These are phyloP conservation scores for Cyclura pinguis DNA, from an alignment of 2,797 vertebrate species.

Conservation along the genomic window DNA sequence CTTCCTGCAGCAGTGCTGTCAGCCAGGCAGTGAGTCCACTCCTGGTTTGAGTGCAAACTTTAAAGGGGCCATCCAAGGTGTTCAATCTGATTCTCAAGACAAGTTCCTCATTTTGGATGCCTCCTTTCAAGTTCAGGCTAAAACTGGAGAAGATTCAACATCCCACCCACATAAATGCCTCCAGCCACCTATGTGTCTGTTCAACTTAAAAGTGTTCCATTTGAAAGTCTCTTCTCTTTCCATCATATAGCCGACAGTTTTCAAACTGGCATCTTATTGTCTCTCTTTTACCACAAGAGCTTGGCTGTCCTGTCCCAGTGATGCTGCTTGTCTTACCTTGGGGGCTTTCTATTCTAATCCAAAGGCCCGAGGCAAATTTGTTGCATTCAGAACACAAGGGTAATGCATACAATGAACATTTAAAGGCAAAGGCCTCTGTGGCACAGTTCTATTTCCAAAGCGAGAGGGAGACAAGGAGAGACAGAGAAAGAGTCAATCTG, in stretches of 20 bases:
- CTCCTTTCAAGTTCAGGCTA: too few relatives aligned
- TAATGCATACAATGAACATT: conserved; percentile 47
- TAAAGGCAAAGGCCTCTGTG: conserved; percentile 45
- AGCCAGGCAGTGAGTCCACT: too few relatives aligned
- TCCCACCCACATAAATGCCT: not conserved
- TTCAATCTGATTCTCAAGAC: not conserved
- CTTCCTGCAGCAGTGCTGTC: too few relatives aligned
- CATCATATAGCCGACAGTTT: not conserved
- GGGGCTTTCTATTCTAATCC: conserved; percentile 47
- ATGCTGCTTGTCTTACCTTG: conserved; percentile 27
- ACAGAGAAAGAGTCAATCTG: conserved; percentile 2
- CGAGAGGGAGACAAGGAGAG: conserved; percentile 6
- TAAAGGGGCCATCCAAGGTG: too few relatives aligned
- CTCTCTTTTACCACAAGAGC: not conserved
- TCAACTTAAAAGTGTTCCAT: too few relatives aligned
- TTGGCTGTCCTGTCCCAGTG: conserved; percentile 39
- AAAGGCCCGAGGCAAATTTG: conserved; percentile 46
- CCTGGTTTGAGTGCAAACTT: too few relatives aligned
- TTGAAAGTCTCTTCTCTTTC: too few relatives aligned
- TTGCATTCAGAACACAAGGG: conserved; percentile 48
- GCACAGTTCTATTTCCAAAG: conserved; percentile 48
- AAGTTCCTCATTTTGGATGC: not conserved
- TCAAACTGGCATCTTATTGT: conserved; percentile 34
- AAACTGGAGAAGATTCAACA: not conserved
- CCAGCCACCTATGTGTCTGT: too few relatives aligned